Percentiles rank a stretch among this genome's conserved stretches.
Evolutionary conservation across 2,797 vertebrate genomes (phyloP).

Genomic region (Liparis tanakae): DNA sequence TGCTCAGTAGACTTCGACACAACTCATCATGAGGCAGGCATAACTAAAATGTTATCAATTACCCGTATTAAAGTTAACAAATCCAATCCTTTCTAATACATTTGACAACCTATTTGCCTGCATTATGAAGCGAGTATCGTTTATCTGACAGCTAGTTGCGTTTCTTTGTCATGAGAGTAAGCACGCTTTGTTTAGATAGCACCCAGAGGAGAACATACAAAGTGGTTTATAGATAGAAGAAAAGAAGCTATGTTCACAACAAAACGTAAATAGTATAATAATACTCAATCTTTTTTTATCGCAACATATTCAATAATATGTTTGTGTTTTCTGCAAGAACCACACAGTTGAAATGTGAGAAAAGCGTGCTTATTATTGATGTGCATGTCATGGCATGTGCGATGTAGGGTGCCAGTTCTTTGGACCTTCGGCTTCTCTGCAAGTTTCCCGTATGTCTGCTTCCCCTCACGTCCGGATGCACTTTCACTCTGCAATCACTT

Average conservation of each 20-base stretch:
- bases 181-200: not conserved
- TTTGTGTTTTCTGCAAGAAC: not conserved
- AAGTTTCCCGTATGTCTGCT: constrained; percentile 19
- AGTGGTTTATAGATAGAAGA: not conserved
- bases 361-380: not conserved
- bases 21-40: constrained; percentile 9
- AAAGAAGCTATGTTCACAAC: not conserved
- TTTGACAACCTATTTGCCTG: constrained; percentile 21
- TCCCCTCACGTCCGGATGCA: not conserved
- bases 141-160: constrained; percentile 19
- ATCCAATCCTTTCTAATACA: constrained; percentile 1
- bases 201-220: not conserved
- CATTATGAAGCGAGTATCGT: constrained; percentile 4
- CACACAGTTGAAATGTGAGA: not conserved
- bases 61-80: constrained; percentile 16
- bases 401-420: not conserved
- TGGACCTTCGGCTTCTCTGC: not conserved
- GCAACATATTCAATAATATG: not conserved
- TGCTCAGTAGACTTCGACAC: constrained; percentile 1
- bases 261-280: constrained; percentile 3
- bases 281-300: not conserved
- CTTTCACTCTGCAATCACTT: constrained; percentile 3
- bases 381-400: not conserved
- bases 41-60: constrained; percentile 38
- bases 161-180: not conserved